These are phyloP conservation scores for Hemaris fuciformis DNA, from an alignment of 2,888 invertebrate genomes.

Conservation along the genomic window DNA sequence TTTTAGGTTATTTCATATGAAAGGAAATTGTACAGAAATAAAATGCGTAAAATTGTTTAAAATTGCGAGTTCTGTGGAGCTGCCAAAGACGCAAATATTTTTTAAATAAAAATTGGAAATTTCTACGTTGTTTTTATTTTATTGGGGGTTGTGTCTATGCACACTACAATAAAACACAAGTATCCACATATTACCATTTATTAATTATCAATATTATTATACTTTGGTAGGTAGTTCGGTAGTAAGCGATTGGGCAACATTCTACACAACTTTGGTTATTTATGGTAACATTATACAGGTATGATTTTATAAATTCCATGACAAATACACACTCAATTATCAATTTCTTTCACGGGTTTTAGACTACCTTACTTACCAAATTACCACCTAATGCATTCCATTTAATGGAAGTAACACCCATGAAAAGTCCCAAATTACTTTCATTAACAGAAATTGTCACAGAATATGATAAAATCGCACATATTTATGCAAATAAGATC, in stretches of 20 bases:
- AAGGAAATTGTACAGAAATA: not conserved
- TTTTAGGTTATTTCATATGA: slow-evolving; percentile 3
- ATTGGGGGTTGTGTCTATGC: not conserved
- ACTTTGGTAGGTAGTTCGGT: slow-evolving; percentile 34
- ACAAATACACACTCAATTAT: not conserved
- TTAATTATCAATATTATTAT: slow-evolving; percentile 33
- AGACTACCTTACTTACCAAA: not conserved
- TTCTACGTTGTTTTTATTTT: not conserved
- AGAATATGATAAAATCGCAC: not conserved
- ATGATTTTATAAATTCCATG: not conserved
- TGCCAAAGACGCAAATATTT: slow-evolving; percentile 39
- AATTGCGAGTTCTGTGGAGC: not conserved
- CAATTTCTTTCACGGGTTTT: not conserved
- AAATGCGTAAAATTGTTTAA: not conserved
- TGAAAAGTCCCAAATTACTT: not conserved
- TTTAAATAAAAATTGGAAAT: slow-evolving; percentile 26
- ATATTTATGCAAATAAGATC: not conserved
- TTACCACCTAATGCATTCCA: not conserved
- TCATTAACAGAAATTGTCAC: not conserved
- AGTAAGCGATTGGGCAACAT: slow-evolving; percentile 31
- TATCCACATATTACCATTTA: slow-evolving; percentile 32
- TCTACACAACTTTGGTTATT: slow-evolving; percentile 25
- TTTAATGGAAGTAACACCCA: not conserved
- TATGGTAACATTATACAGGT: slow-evolving; percentile 20
- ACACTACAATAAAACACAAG: slow-evolving; percentile 15